A percentile compares a stretch with the other conserved stretches of the same genome.
Evolutionary conservation across 2,797 vertebrate genomes (phyloP).

Genomic region (Sciurus vulgaris): DNA sequence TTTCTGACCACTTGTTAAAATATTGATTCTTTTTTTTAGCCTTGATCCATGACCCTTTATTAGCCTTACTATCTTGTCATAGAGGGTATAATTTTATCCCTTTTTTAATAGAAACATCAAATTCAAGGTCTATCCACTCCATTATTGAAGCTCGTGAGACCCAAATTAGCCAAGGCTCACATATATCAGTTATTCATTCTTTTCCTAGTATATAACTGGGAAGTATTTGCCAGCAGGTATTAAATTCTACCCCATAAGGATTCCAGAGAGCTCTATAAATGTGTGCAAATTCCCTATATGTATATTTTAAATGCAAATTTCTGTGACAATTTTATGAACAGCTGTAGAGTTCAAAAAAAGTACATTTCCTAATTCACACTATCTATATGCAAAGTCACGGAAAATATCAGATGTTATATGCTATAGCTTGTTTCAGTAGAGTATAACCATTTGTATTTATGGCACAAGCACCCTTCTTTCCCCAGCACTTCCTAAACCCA

Average conservation of each 20-base stretch:
- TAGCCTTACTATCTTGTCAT: not conserved
- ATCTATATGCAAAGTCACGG: constrained; percentile 82
- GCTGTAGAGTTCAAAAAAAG: constrained; percentile 80
- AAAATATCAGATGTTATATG: constrained; percentile 80
- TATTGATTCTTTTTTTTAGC: not conserved
- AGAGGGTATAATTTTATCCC: not conserved
- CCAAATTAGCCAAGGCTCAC: constrained; percentile 48
- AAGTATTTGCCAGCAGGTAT: constrained; percentile 56
- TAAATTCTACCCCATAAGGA: constrained; percentile 66
- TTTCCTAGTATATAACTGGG: constrained; percentile 46
- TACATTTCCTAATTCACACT: constrained; percentile 74
- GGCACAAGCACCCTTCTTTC: constrained; percentile 63
- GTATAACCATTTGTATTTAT: constrained; percentile 79
- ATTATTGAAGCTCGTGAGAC: constrained; percentile 48
- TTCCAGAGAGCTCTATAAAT: constrained; percentile 69
- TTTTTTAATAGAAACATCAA: constrained; percentile 55
- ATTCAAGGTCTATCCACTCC: not conserved
- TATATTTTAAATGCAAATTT: constrained; percentile 80
- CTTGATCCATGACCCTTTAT: constrained; percentile 5
- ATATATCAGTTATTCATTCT: constrained; percentile 33
- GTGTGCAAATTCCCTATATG: constrained; percentile 69
- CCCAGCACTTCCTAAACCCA: constrained; percentile 69
- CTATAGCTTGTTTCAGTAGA: constrained; percentile 75
- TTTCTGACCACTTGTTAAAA: not conserved
- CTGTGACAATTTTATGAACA: constrained; percentile 80